These are phyloP conservation scores for Nemotelus nigrinus DNA, from an alignment of 2,888 invertebrate genomes.

Conservation along the genomic window DNA sequence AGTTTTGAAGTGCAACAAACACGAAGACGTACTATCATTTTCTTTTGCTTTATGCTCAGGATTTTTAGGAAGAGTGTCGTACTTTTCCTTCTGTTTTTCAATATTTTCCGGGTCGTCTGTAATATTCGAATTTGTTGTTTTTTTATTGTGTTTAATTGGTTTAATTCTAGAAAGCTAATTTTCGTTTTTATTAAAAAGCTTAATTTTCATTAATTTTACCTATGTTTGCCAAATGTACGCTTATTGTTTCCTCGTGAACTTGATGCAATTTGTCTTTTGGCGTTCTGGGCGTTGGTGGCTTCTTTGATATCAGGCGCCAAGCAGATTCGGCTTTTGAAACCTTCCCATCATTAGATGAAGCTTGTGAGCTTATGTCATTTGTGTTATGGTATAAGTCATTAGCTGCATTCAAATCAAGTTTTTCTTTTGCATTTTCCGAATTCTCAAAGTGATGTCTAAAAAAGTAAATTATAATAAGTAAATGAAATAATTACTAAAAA, in stretches of 20 bases:
- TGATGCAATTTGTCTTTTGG: conserved; percentile 68
- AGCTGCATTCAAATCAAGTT: conserved; percentile 58
- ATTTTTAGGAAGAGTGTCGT: conserved; percentile 57
- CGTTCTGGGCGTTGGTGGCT: conserved; percentile 70
- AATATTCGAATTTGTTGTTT: conserved; percentile 59
- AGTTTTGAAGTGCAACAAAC: conserved; percentile 86
- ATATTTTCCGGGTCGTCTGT: conserved; percentile 52
- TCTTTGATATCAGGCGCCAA: conserved; percentile 65
- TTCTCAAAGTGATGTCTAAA: conserved; percentile 79
- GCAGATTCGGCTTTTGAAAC: conserved; percentile 60
- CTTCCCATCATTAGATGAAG: conserved; percentile 23
- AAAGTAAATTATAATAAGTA: conserved; percentile 10
- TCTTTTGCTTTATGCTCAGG: conserved; percentile 72
- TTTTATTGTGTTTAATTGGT: conserved; percentile 65
- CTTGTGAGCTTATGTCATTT: conserved; percentile 55
- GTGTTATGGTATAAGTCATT: conserved; percentile 55
- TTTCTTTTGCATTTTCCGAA: conserved; percentile 71
- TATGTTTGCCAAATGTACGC: conserved; percentile 26
- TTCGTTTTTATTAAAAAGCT: no score
- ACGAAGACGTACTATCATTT: conserved; percentile 78
- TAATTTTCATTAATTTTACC: no score
- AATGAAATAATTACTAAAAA: not conserved
- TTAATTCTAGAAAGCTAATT: conserved; percentile 48
- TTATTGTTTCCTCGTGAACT: conserved; percentile 58
- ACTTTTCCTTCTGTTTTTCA: conserved; percentile 47